Conservation (phyloP, 2,113 vertebrate species). For the Oxyruncus cristatus region DNA sequence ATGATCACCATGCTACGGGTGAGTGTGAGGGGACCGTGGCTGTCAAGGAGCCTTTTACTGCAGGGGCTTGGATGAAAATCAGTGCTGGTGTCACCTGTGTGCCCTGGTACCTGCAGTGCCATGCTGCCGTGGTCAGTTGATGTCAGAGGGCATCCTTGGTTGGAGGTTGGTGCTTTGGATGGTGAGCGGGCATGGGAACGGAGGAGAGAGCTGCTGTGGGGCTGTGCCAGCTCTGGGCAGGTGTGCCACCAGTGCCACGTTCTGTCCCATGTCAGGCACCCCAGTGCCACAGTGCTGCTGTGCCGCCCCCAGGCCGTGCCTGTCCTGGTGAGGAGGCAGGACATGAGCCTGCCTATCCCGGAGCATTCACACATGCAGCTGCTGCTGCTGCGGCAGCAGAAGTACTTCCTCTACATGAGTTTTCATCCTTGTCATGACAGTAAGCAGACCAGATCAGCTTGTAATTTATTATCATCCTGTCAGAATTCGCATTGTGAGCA, state of each 20-base stretch:
- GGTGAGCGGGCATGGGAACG: accelerated
- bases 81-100: accelerated
- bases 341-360: neutral
- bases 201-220: accelerated
- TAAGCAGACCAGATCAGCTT: neutral
- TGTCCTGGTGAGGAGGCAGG: accelerated
- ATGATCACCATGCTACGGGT: slow-evolving; percentile 95
- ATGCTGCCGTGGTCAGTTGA: accelerated
- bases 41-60: neutral
- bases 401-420: neutral
- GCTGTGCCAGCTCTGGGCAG: neutral
- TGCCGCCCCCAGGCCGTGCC: accelerated
- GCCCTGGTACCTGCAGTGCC: accelerated
- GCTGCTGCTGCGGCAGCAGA: neutral
- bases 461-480: slow-evolving; percentile 9
- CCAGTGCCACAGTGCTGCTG: accelerated
- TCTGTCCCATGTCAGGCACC: accelerated
- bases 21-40: neutral
- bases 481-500: slow-evolving; percentile 30
- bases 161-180: accelerated
- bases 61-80: accelerated
- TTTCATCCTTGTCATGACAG: neutral
- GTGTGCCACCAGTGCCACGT: accelerated
- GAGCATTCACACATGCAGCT: accelerated
- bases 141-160: accelerated